Conservation (phyloP, 2,113 vertebrate species). For the Dasyurus viverrinus region DNA sequence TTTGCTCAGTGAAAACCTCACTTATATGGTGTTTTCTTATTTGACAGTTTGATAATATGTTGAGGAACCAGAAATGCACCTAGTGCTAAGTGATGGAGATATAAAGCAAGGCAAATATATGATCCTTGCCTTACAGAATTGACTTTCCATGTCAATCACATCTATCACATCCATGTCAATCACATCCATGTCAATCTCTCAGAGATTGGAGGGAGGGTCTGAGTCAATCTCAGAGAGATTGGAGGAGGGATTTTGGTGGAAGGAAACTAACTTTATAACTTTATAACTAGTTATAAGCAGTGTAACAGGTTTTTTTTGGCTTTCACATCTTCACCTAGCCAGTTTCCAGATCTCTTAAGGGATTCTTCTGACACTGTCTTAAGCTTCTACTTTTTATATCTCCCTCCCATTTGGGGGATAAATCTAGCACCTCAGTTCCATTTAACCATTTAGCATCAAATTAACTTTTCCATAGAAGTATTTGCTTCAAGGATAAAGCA, state of each 20-base stretch:
- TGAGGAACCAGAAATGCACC: conserved; percentile 5
- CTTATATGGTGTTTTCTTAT: background rate
- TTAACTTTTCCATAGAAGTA: background rate
- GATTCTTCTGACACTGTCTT: too few relatives aligned
- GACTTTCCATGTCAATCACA: too few relatives aligned
- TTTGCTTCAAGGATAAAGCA: background rate
- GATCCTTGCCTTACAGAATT: background rate
- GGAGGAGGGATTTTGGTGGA: too few relatives aligned
- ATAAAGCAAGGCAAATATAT: background rate
- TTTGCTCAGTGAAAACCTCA: background rate
- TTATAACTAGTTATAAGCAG: background rate
- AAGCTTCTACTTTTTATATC: too few relatives aligned
- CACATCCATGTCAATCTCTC: too few relatives aligned
- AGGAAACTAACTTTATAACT: too few relatives aligned
- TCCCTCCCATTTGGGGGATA: too few relatives aligned
- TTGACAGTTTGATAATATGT: conserved; percentile 22
- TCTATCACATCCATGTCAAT: too few relatives aligned
- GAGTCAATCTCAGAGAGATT: too few relatives aligned
- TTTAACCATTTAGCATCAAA: background rate
- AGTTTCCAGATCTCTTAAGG: background rate
- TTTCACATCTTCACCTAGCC: background rate
- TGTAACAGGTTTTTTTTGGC: background rate
- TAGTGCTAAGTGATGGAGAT: background rate
- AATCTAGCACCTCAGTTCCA: background rate
- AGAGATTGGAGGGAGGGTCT: too few relatives aligned